Evolutionary conservation across 2,113 vertebrate species (phyloP).

Genomic region (Catharus bicknelli): DNA sequence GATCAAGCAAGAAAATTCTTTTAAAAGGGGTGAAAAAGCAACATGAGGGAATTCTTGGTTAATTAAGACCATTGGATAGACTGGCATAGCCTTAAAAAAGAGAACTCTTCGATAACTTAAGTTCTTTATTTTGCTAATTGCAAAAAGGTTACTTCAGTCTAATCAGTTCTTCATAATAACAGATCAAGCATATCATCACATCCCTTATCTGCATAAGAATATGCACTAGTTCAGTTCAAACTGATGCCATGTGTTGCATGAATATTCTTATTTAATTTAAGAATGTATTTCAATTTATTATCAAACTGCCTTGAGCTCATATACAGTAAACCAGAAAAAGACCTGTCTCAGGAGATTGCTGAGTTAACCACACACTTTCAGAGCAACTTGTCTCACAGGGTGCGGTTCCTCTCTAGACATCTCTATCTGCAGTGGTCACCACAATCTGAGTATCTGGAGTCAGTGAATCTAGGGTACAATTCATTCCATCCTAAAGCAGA

Average conservation of each 20-base stretch:
- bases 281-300: slow-evolving; percentile 6
- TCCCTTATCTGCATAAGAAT: background rate
- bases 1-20: background rate
- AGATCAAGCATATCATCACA: background rate
- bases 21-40: background rate
- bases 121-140: background rate
- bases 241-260: background rate
- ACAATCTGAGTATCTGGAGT: background rate
- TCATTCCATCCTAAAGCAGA: background rate
- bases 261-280: slow-evolving; percentile 10
- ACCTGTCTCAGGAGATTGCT: background rate
- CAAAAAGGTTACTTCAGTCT: background rate
- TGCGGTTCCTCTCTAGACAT: background rate
- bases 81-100: background rate
- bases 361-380: background rate
- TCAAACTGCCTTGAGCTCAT: background rate
- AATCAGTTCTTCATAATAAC: background rate
- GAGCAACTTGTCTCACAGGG: background rate
- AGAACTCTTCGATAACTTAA: background rate
- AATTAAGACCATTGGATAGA: background rate
- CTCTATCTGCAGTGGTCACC: background rate
- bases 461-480: background rate
- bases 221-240: background rate
- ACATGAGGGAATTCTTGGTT: background rate
- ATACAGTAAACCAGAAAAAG: background rate